Evolutionary conservation across 2,113 vertebrate species (phyloP).

Genomic region (Propithecus coquereli): DNA sequence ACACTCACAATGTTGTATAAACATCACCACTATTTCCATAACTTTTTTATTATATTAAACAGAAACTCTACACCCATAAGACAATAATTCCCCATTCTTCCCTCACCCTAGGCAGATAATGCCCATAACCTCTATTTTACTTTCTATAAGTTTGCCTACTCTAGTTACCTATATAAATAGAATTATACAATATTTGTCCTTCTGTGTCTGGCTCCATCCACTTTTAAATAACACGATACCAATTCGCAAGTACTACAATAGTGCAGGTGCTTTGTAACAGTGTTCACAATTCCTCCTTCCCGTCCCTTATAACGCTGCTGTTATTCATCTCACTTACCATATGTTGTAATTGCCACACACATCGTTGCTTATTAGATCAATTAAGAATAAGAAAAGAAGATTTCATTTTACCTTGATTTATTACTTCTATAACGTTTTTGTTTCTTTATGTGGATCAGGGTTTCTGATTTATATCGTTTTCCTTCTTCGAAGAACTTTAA

Average conservation of each 20-base stretch:
- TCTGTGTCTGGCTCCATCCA: neutral
- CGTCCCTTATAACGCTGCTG: neutral
- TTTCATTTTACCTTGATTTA: neutral
- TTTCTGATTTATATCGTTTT: neutral
- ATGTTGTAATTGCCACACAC: neutral
- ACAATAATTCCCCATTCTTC: neutral
- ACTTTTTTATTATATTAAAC: neutral
- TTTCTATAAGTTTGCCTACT: neutral
- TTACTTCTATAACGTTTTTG: neutral
- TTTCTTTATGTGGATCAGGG: neutral
- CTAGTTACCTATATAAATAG: neutral
- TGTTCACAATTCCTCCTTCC: neutral
- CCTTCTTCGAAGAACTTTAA: neutral
- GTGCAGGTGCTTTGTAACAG: neutral
- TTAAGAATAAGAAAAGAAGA: neutral
- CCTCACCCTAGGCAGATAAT: neutral
- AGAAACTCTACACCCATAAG: neutral
- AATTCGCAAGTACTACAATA: neutral
- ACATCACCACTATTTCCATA: neutral
- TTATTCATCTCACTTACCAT: neutral
- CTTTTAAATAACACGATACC: neutral
- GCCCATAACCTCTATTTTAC: neutral
- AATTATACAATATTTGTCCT: neutral
- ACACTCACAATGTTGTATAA: neutral
- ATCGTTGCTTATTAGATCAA: neutral